Evolutionary conservation across 1,140 invertebrate genomes (phyloP), one percentile per base, ranked within the genome.

Genomic region (Oppia nitens): DNA sequence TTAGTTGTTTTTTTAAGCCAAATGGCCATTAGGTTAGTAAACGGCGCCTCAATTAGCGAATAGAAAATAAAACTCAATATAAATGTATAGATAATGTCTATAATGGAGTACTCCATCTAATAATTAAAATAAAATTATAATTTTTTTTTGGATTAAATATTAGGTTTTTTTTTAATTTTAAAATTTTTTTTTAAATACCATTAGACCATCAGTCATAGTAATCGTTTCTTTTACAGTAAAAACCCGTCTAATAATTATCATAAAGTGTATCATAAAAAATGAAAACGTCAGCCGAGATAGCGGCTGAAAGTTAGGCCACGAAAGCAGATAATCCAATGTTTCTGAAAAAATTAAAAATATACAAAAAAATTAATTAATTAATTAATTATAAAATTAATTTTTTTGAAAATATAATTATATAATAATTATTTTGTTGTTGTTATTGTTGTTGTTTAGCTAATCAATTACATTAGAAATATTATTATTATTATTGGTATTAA

Each of bases 181-280:
- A 23, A 55, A 2, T 45, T 20, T 14, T 11, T 11, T 4, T 12
- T 17, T 3, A 55, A 4, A 55, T 49, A 57, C 56, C 56, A 57
- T 57, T 26, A 57, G 21, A 25, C 45, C 47, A 25, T 57, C 26
- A 23, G 56, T 57, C 56, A 57, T 57, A 27, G 47, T 4, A n/a
- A 48, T 20, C 6, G 48, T 47, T 12, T 57, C 56, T 49, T 50
- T 57, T 1, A 52, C 25, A 1, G 56, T 49, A 26, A 57, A 57
- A 2, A 57, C 48, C 12, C 56, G 56, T n/a, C 48, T 48, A 17
- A 49, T 48, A 25, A 57, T 29, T 2, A 57, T 17, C 24, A 57
- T 21, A 12, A 57, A 48, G 25, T 57, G 56, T 1, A 57, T 47
- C 56, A 57, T 57, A 50, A 57, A 57, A 40, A 48, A 57, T 17